A percentile compares a stretch with the other conserved stretches of the same genome.
Conservation (phyloP, 37 sponge, comb jelly and placozoan species). For the Lycopodina hypogea region DNA sequence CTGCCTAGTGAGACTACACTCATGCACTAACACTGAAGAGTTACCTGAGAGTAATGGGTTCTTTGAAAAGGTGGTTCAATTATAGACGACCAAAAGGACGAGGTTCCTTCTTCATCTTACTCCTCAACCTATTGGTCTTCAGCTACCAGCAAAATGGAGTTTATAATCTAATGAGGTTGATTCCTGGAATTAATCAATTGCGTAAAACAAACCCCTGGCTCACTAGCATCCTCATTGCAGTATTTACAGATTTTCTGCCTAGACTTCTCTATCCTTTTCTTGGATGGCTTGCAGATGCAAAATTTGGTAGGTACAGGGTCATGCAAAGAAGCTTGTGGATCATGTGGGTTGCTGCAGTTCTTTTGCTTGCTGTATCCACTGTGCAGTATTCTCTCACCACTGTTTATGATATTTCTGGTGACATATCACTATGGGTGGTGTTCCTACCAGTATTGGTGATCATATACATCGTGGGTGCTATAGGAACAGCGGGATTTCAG, state of each 20-base stretch:
- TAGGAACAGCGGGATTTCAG: conserved; percentile 52
- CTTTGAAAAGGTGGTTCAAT: not conserved
- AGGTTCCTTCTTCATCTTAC: conserved; percentile 15
- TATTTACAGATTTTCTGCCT: conserved; percentile 4
- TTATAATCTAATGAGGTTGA: not conserved
- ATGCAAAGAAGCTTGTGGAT: conserved; percentile 30
- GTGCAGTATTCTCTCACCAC: not conserved
- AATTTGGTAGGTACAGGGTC: conserved; percentile 51
- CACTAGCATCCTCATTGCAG: not conserved
- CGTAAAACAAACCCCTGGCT: not conserved
- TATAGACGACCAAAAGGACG: not conserved
- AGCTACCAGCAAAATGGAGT: conserved; percentile 38
- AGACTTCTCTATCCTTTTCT: conserved; percentile 41
- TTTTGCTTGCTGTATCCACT: not conserved
- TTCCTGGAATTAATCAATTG: too few relatives aligned
- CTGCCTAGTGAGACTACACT: too few relatives aligned
- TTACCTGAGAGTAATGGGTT: too few relatives aligned
- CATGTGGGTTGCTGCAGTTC: conserved; percentile 37
- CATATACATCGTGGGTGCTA: conserved; percentile 29
- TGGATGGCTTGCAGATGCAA: conserved; percentile 62
- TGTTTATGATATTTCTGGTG: not conserved
- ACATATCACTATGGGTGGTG: not conserved
- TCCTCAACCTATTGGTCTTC: conserved; percentile 36
- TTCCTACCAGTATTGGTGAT: conserved; percentile 2
- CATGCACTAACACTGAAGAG: too few relatives aligned